Evolutionary conservation across 2,113 vertebrate species (phyloP).

Genomic region (Reinhardtius hippoglossoides): DNA sequence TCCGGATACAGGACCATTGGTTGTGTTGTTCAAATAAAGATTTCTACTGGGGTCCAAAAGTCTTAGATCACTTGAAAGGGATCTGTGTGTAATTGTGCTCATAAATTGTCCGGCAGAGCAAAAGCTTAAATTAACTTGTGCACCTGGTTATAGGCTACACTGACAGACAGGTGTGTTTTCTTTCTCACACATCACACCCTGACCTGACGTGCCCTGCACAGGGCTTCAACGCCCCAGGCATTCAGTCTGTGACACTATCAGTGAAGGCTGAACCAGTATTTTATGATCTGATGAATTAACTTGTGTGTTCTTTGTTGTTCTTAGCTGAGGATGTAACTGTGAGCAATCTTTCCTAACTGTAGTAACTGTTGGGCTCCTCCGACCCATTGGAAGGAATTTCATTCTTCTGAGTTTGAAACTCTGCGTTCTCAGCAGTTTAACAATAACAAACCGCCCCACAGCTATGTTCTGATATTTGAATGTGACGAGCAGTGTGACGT

Average conservation of each 20-base stretch:
- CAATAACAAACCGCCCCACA: background rate
- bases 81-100: background rate
- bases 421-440: background rate
- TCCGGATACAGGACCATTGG: background rate
- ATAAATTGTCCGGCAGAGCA: background rate
- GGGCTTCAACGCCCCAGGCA: background rate
- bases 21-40: slow-evolving; percentile 1
- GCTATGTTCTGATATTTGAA: background rate
- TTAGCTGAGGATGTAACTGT: too few species aligned
- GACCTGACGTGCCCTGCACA: background rate
- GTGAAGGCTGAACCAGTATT: background rate
- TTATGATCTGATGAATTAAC: background rate
- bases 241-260: background rate
- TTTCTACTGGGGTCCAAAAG: background rate
- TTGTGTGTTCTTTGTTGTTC: background rate
- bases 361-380: background rate
- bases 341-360: background rate
- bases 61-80: background rate
- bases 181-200: slow-evolving; percentile 14
- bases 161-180: slow-evolving; percentile 22
- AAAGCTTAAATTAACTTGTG: background rate
- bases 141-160: slow-evolving; percentile 35
- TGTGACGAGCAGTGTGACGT: background rate
- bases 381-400: background rate
- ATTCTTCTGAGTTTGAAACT: background rate